phyloP scores from a whole-genome alignment of 1,140 invertebrate species.

The Heliconius congener region DNA sequence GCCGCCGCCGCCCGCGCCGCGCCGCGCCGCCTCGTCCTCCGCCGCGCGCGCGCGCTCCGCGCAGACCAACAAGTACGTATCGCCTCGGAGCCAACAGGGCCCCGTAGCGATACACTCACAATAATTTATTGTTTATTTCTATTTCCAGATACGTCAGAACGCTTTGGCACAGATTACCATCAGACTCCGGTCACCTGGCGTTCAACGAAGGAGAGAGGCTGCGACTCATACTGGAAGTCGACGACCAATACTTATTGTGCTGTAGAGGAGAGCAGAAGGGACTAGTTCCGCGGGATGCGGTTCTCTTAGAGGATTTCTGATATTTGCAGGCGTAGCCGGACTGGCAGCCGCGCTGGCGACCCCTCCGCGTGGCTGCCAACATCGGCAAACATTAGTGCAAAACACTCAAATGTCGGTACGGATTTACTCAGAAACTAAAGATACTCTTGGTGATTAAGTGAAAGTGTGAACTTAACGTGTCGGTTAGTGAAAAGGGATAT shows the following conservation, averaged over 20 bases:
- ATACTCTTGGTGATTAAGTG: conserved; percentile 22
- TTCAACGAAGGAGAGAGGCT: conserved; percentile 89
- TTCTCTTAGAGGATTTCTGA: conserved; percentile 82
- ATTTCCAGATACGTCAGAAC: conserved; percentile 87
- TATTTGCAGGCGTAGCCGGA: conserved; percentile 70
- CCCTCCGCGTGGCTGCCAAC: conserved; percentile 51
- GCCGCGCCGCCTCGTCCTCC: conserved; percentile 85
- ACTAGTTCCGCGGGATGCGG: conserved; percentile 87
- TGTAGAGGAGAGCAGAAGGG: conserved; percentile 89
- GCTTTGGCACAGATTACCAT: conserved; percentile 86
- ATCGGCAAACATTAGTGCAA: conserved; percentile 21
- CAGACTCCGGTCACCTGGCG: conserved; percentile 89
- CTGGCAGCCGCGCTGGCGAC: conserved; percentile 71
- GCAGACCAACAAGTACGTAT: conserved; percentile 60
- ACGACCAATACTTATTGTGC: conserved; percentile 89
- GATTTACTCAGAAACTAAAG: background rate
- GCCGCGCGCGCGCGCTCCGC: conserved; percentile 73
- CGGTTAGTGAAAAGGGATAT: conserved; percentile 18
- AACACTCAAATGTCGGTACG: background rate
- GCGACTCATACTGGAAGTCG: conserved; percentile 88
- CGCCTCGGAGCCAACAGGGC: too few species aligned
- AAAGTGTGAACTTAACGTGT: conserved; percentile 21
- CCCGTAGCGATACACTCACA: background rate
- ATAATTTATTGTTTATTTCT: background rate
- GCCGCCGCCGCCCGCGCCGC: conserved; percentile 78